Evolutionary conservation across 2,888 invertebrate species (phyloP), one percentile per base, ranked within the genome.

Genomic region (Dasypolia templi): DNA sequence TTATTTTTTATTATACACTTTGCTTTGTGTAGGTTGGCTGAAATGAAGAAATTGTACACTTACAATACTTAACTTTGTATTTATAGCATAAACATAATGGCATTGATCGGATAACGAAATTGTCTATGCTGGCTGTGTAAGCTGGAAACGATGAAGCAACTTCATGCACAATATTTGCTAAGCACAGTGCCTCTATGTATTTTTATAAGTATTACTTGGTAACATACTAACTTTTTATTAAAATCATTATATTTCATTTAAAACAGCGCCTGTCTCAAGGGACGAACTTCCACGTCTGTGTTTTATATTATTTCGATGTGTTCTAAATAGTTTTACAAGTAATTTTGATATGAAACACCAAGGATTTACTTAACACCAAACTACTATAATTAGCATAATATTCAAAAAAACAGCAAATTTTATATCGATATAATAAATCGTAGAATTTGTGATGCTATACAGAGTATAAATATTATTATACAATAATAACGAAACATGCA

Each of bases 81-180:
- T 79, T 66, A 56, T 74, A 70, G 72, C 75, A 62, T 81, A 67
- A 77, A 75, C 64, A 62, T 76, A 72, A 74, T 78, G 64, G 62
- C 80, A 65, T 71, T 72, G 62, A 74, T 86, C 35, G 64, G 77
- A 62, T 78, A 74, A 80, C 70, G 69, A 77, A 78, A 83, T 83
- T 83, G 75, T 79, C 61, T 81, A 75, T 81, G 86, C 82, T 83
- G 81, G 84, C 81, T 82, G 81, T 84, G 85, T 87, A 86, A 85
- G 85, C 83, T 86, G 79, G 75, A 80, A 83, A 80, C 74, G 75
- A 83, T 81, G 81, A 86, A 88, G 87, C 85, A 86, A 89, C 79
- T 84, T 89, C 77, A 90, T 91, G 93, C 93, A 94, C 94, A 93
- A 93, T 86, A 87, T 87, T 88, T 87, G 89, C 88, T 90, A 89